Conservation (phyloP, 2,888 invertebrate genomes). For the Ptycholaimellus sp. region DNA sequence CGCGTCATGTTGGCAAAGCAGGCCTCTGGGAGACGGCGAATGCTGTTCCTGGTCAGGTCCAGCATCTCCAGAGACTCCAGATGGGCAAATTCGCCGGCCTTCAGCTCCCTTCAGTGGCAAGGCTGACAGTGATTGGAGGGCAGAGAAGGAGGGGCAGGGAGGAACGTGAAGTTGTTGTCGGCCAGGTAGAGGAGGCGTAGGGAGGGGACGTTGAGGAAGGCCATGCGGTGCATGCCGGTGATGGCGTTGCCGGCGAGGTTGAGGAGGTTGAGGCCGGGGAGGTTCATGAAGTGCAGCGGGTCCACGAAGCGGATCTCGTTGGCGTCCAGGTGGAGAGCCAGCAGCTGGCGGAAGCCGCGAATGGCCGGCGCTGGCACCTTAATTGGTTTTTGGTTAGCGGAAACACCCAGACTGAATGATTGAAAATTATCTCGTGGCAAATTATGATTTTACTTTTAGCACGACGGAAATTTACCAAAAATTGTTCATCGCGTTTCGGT, state of each 20-base stretch:
- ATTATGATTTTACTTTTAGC: too few species aligned
- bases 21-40: constrained; percentile 9
- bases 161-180: constrained; percentile 14
- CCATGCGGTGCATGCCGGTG: constrained; percentile 10
- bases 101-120: too few species aligned
- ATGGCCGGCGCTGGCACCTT: constrained; percentile 13
- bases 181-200: constrained; percentile 22
- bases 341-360: constrained; percentile 22
- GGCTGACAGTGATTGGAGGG: too few species aligned
- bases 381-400: too few species aligned
- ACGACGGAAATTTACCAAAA: too few species aligned
- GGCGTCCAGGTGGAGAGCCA: constrained; percentile 21
- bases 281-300: constrained; percentile 22
- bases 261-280: constrained; percentile 20
- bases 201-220: constrained; percentile 23
- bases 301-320: constrained; percentile 18
- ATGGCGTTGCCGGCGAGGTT: constrained; percentile 21
- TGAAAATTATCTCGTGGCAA: too few species aligned
- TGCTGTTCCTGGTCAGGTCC: constrained; percentile 15
- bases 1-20: constrained; percentile 14
- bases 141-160: constrained; percentile 13
- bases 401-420: too few species aligned
- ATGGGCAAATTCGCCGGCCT: constrained; percentile 18
- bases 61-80: constrained; percentile 22
- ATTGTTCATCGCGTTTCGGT: too few species aligned